Percentiles rank a stretch among this genome's conserved stretches.
phyloP scores from a whole-genome alignment of 2,113 vertebrate genomes.

The Oncorhynchus keta region DNA sequence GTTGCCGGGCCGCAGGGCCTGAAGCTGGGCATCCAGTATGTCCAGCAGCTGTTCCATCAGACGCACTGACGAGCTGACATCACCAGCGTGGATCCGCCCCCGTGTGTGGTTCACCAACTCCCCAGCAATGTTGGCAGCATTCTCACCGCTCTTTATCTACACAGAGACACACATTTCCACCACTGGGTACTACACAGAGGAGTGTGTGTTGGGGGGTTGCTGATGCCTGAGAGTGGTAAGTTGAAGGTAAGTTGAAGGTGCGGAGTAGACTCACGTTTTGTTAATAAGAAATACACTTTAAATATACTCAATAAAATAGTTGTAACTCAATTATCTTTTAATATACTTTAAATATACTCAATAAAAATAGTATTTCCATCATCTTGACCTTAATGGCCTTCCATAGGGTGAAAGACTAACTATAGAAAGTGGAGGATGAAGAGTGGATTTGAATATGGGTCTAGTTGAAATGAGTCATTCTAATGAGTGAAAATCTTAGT shows the following conservation, averaged over 20 bases:
- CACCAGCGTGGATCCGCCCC: constrained; percentile 89
- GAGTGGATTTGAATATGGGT: constrained; percentile 57
- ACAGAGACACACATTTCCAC: constrained; percentile 22
- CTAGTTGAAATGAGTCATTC: constrained; percentile 48
- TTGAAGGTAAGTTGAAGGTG: neutral
- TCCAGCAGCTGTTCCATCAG: constrained; percentile 92
- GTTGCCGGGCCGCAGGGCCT: constrained; percentile 87
- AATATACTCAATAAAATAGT: neutral
- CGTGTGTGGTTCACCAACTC: constrained; percentile 91
- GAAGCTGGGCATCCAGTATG: constrained; percentile 91
- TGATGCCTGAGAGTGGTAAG: neutral
- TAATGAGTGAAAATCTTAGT: neutral
- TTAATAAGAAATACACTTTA: no score
- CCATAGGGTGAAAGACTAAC: neutral
- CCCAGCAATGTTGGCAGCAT: constrained; percentile 89
- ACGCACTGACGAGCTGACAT: constrained; percentile 89
- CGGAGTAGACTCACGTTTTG: neutral
- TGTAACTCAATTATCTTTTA: neutral
- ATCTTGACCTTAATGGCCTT: neutral
- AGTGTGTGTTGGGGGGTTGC: neutral
- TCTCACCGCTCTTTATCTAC: constrained; percentile 95
- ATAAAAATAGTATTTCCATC: neutral
- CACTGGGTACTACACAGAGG: neutral
- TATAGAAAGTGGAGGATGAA: no score
- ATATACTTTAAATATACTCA: no score